Base-by-base conservation (phyloP, 2,888 invertebrate species). In the Eupithecia inturbata region DNA sequence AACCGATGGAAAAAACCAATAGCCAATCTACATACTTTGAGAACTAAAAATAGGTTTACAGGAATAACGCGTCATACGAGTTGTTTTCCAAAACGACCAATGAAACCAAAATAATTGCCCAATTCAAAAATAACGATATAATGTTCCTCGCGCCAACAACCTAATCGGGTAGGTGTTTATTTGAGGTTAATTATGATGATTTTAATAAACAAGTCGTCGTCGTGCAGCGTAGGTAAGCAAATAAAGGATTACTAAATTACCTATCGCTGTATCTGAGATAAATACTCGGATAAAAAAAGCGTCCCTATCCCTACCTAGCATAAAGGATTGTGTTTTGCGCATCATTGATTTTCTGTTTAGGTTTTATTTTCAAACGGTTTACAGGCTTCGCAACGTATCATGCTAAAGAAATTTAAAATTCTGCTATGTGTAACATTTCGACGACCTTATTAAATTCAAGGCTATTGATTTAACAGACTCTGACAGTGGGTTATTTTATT, bases 101-200 rank as follows among this genome's bases (percentile, higher is more conserved):
- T 28, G 22, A 26, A 22, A 33, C 22, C 60, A 74, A 74, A 60
- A 33, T 68, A 66, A 74, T 71, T 66, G 68, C 45, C 45, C 41
- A 69, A 69, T 69, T 45, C n/a, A 62, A 71, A 67, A 71, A 71
- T 74, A 71, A 22, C 45, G 16, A 63, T 33, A 9, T 67, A 45
- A 64, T 45, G 70, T 68, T 67, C 70, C 70, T 76, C 82, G 80
- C 85, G 85, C 84, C 86, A 78, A 73, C 86, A 78, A 73, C 78
- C 22, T 53, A 73, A 80, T 72, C 73, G 70, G 72, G 73, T 36
- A 36, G 63, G 39, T 82, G 82, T 82, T 78, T 82, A 80, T 81
- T 83, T 78, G 82, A 81, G 83, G 83, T 82, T 82, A 80, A 73
- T 60, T 64, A 78, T 78, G 76, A 82, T 77, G 74, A 78, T 64